These are phyloP conservation scores for Allobates femoralis DNA, from an alignment of 2,797 vertebrate genomes.

Conservation along the genomic window DNA sequence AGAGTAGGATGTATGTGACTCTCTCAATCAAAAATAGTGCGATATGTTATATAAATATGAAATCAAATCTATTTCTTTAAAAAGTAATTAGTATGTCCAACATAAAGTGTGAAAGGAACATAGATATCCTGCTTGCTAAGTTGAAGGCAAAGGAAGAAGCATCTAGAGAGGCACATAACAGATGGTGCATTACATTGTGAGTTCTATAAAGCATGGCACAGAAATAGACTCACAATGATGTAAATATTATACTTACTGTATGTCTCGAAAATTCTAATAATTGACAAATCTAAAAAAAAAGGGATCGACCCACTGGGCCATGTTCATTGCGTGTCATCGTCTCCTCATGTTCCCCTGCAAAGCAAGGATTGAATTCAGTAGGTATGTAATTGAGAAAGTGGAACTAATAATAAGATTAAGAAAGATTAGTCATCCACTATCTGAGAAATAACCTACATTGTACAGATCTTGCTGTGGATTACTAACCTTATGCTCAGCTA, in stretches of 20 bases:
- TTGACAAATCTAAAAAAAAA: neutral
- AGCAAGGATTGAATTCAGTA: neutral
- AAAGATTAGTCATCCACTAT: neutral
- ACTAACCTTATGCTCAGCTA: constrained; percentile 1
- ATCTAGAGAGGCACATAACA: neutral
- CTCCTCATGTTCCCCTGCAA: neutral
- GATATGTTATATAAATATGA: neutral
- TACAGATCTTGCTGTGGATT: constrained; percentile 4
- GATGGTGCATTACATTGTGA: neutral
- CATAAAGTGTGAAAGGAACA: neutral
- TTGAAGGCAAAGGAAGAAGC: neutral
- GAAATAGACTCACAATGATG: neutral
- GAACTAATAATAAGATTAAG: constrained; percentile 22
- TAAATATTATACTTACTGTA: neutral
- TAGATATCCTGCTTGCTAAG: neutral
- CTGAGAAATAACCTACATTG: constrained; percentile 19
- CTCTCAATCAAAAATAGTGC: neutral
- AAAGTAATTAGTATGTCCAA: constrained; percentile 1
- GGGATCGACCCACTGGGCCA: neutral
- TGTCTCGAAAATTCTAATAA: neutral
- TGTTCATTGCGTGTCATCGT: neutral
- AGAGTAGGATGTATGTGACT: too few relatives aligned
- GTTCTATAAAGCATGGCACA: neutral
- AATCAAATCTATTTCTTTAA: neutral
- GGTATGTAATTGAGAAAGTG: constrained; percentile 27